A percentile compares a stretch with the other conserved stretches of the same genome.
Evolutionary conservation across 1,140 invertebrate genomes (phyloP).

Genomic region (Atopsyche davidsoni): DNA sequence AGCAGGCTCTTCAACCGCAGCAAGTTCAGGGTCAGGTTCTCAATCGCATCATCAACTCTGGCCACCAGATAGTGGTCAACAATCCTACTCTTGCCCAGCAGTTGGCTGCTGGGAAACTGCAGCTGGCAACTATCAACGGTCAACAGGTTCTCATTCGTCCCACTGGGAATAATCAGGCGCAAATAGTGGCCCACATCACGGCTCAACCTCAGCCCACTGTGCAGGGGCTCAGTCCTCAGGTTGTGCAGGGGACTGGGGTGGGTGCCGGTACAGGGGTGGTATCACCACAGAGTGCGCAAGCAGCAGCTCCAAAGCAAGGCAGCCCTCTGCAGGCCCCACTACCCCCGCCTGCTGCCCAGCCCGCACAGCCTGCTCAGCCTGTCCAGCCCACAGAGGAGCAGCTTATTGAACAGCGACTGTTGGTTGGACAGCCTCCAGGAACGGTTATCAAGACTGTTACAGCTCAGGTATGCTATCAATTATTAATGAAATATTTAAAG

Average conservation of each 20-base stretch:
- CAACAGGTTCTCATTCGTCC: slow-evolving; percentile 73
- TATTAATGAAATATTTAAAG: slow-evolving; percentile 8
- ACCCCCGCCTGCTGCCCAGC: slow-evolving; percentile 24
- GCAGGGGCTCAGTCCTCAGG: no score
- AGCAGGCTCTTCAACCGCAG: slow-evolving; percentile 27
- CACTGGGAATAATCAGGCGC: slow-evolving; percentile 63
- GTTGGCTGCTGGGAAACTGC: slow-evolving; percentile 69
- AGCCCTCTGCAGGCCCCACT: slow-evolving; percentile 19
- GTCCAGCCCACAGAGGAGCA: slow-evolving; percentile 44
- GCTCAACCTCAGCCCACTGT: slow-evolving; percentile 40
- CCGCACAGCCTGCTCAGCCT: slow-evolving; percentile 26
- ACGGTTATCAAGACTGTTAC: slow-evolving; percentile 82
- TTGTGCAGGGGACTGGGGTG: not conserved
- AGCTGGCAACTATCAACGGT: slow-evolving; percentile 74
- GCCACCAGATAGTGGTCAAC: slow-evolving; percentile 67
- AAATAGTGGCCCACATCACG: slow-evolving; percentile 62
- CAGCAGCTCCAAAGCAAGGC: slow-evolving; percentile 27
- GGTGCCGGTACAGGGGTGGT: slow-evolving; percentile 30
- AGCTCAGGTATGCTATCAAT: slow-evolving; percentile 47
- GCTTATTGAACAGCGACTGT: slow-evolving; percentile 61
- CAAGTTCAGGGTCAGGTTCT: slow-evolving; percentile 32
- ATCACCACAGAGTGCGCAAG: slow-evolving; percentile 17
- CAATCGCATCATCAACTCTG: slow-evolving; percentile 28
- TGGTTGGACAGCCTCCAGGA: slow-evolving; percentile 72
- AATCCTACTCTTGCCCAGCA: slow-evolving; percentile 69